These are phyloP conservation scores for Anastrepha ludens DNA, from an alignment of 1,140 invertebrate species.

Conservation along the genomic window DNA sequence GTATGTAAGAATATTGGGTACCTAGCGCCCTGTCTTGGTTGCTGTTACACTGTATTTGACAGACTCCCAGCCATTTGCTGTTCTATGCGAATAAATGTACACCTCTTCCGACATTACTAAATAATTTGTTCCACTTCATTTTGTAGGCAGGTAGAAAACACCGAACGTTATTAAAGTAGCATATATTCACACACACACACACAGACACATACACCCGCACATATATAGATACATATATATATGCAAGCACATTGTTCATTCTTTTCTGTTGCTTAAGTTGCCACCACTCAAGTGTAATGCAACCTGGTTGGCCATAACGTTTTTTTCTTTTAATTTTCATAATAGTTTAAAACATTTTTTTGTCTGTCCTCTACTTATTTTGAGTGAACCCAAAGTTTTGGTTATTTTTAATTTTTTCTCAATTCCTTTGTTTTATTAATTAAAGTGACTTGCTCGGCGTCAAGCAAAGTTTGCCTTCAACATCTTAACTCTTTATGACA, in stretches of 20 bases:
- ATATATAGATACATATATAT: no score
- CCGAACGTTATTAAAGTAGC: not conserved
- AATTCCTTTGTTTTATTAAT: not conserved
- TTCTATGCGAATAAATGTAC: no score
- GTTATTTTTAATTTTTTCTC: not conserved
- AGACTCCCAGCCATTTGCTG: no score
- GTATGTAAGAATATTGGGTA: no score
- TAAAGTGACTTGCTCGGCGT: not conserved
- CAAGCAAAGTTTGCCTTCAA: slow-evolving; percentile 14
- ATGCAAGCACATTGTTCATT: no score
- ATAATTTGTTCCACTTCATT: not conserved
- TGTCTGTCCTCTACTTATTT: not conserved
- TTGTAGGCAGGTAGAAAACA: not conserved
- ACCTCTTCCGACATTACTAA: not conserved
- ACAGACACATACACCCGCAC: not conserved
- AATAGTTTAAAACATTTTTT: not conserved
- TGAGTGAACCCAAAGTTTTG: not conserved
- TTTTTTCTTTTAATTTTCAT: not conserved
- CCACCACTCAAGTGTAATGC: not conserved
- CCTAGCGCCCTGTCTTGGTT: no score
- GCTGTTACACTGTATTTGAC: no score
- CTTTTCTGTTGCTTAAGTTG: not conserved
- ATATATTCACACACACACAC: not conserved
- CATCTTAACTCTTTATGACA: slow-evolving; percentile 15
- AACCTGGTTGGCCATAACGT: slow-evolving; percentile 1